Evolutionary conservation across 2,797 vertebrate species (phyloP), one percentile per base, ranked within the genome.

Genomic region (Rhadinocentrus ornatus): DNA sequence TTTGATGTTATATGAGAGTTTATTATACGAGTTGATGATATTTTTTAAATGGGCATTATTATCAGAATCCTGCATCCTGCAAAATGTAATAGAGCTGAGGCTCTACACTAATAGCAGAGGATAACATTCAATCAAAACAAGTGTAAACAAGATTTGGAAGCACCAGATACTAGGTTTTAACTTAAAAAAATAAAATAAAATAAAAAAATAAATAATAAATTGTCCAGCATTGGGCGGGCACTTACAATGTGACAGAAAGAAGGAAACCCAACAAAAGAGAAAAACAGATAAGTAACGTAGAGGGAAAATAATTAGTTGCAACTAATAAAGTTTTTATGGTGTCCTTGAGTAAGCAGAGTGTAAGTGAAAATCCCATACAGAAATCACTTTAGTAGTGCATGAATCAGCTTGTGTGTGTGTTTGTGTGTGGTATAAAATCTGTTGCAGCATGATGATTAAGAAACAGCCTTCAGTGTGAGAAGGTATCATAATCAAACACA

Each of bases 401-500:
- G 18, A n/a, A 3, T 61, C 6, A 3, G n/a, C 27, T 35, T 53
- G 62, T 41, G n/a, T 29, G 61, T 50, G 59, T 37, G 59, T 50
- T 20, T 63, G 61, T 27, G 7, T 27, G 35, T 52, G 1, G 46
- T 24, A 34, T 37, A 59, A 66, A 61, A 63, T 65, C 31, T 60
- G 50, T 37, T 58, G 44, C 39, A 52, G 54, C 44, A 12, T 29
- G 20, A 32, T 48, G 46, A 73, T 66, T 66, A 66, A 73, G 55
- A 71, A 75, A 67, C 61, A 54, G 34, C 41, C 78, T 64, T 67
- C 29, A 67, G 26, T 34, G 59, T 5, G n/a, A 62, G 16, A 62
- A 71, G 39, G 63, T 56, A 68, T 78, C 68, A 67, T 61, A 73
- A 75, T 80, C 62, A 81, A 78, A 82, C 58, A 61, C 7, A 15